Conservation (phyloP, 2,797 vertebrate genomes). For the Etheostoma nigrum region DNA sequence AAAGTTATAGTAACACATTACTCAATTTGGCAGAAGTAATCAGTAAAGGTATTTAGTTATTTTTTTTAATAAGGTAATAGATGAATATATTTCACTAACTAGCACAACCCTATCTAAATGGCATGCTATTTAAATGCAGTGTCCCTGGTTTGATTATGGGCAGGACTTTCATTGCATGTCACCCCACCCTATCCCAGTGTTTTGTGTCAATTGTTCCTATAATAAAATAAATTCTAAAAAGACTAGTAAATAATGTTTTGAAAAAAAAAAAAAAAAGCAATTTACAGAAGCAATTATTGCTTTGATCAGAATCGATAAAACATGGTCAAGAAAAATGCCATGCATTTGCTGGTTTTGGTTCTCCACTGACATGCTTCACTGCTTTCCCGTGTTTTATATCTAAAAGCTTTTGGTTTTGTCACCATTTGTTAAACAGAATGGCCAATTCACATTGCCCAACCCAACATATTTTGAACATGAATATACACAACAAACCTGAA, state of each 20-base stretch:
- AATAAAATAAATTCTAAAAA: not conserved
- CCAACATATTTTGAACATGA: not conserved
- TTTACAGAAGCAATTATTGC: not conserved
- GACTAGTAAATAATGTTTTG: not conserved
- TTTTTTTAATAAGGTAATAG: too few species aligned
- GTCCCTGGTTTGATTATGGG: not conserved
- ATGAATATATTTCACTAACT: too few species aligned
- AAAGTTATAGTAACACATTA: too few species aligned
- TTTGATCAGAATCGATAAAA: not conserved
- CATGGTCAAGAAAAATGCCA: not conserved
- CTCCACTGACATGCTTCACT: not conserved
- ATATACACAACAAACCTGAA: not conserved
- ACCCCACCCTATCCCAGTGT: too few species aligned
- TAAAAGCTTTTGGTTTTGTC: not conserved
- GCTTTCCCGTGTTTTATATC: not conserved
- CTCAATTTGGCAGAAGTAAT: too few species aligned
- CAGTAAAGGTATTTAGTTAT: too few species aligned
- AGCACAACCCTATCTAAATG: too few species aligned
- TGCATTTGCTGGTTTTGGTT: not conserved
- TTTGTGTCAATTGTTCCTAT: not conserved
- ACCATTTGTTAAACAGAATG: not conserved
- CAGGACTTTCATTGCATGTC: not conserved
- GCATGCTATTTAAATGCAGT: not conserved
- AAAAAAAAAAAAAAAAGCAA: not conserved
- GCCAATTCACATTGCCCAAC: too few species aligned